phyloP scores from a whole-genome alignment of 2,797 vertebrate species.

The Eulemur rubriventer region DNA sequence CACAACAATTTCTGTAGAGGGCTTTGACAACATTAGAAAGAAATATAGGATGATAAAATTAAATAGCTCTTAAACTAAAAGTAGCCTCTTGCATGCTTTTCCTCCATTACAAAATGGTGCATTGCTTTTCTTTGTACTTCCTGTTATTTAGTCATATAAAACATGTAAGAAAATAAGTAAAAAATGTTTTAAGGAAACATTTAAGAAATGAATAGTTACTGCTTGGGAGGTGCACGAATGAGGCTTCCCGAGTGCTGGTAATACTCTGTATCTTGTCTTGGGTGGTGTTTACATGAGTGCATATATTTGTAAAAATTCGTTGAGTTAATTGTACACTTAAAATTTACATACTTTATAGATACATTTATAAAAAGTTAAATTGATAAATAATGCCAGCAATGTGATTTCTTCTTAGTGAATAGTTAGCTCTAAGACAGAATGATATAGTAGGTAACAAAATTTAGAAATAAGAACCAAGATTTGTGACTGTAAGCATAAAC shows the following conservation, averaged over 20 bases:
- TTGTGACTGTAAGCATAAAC: background rate
- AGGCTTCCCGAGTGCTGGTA: background rate
- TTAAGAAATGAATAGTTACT: background rate
- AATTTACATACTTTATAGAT: background rate
- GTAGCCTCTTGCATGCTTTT: background rate
- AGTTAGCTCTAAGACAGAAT: background rate
- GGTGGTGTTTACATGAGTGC: background rate
- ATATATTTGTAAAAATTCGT: background rate
- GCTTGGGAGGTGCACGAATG: background rate
- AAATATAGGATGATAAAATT: background rate
- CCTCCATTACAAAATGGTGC: background rate
- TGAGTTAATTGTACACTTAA: background rate
- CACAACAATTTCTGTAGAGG: background rate
- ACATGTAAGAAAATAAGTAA: background rate
- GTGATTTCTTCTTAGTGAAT: conserved; percentile 4
- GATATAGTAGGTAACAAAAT: background rate
- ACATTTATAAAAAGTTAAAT: background rate
- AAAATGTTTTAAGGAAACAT: background rate
- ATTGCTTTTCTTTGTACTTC: background rate
- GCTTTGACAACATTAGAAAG: background rate
- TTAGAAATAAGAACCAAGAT: background rate
- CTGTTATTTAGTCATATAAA: background rate
- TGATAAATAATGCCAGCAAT: background rate
- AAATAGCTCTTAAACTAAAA: background rate
- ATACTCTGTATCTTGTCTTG: background rate